phyloP scores from a whole-genome alignment of 2,888 invertebrate species.

The Oligia strigilis region DNA sequence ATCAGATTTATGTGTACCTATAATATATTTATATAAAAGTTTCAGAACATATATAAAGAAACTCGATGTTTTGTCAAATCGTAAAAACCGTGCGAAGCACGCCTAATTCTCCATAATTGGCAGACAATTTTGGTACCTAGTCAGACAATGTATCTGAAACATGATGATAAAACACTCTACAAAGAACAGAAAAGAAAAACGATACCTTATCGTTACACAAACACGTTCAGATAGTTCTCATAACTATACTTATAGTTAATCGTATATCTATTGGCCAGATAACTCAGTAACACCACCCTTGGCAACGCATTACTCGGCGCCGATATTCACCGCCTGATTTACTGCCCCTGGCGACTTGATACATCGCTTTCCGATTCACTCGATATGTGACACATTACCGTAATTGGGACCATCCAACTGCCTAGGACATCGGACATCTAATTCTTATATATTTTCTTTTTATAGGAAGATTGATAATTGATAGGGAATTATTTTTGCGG shows the following conservation, averaged over 20 bases:
- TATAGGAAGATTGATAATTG: slow-evolving; percentile 9
- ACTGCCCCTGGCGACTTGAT: slow-evolving; percentile 63
- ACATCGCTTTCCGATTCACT: slow-evolving; percentile 64
- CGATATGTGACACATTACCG: slow-evolving; percentile 74
- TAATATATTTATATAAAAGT: too few relatives aligned
- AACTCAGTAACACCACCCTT: slow-evolving; percentile 33
- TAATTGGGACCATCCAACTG: slow-evolving; percentile 65
- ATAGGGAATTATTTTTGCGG: slow-evolving; percentile 5
- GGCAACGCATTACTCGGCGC: slow-evolving; percentile 49
- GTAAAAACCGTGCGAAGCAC: too few relatives aligned
- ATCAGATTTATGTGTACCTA: not conserved
- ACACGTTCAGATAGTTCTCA: not conserved
- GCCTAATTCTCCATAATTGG: not conserved
- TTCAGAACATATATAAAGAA: not conserved
- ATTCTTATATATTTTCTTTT: slow-evolving; percentile 31
- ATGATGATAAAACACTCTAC: not conserved
- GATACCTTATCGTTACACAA: not conserved
- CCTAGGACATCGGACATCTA: slow-evolving; percentile 31
- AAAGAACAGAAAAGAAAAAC: not conserved
- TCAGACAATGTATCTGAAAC: not conserved
- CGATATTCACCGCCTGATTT: slow-evolving; percentile 67
- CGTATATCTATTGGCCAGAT: slow-evolving; percentile 24
- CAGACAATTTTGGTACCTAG: not conserved
- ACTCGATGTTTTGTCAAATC: not conserved
- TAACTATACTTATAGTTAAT: not conserved